A percentile compares a stretch with the other conserved stretches of the same genome.
Conservation (phyloP, 1,140 invertebrate species). For the Dendrolimus punctatus region DNA sequence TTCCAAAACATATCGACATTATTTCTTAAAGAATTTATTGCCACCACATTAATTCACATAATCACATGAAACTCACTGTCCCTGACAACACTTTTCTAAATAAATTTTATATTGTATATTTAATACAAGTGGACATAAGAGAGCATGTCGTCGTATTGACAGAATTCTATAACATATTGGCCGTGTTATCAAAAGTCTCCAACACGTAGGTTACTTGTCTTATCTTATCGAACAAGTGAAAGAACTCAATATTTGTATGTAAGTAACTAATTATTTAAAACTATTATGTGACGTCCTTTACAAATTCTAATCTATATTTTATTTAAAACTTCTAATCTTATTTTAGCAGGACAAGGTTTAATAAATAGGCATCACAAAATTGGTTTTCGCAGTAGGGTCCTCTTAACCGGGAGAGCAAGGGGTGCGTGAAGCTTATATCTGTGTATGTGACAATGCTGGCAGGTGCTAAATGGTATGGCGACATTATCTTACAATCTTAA, state of each 20-base stretch:
- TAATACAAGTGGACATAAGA: conserved; percentile 29
- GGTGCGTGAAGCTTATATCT: no score
- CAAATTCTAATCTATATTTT: not conserved
- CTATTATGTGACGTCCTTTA: not conserved
- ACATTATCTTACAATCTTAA: no score
- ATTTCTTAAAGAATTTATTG: conserved; percentile 1
- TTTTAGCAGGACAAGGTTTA: no score
- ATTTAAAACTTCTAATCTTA: no score
- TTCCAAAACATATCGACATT: conserved; percentile 13
- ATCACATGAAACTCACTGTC: not conserved
- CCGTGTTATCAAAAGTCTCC: conserved; percentile 47
- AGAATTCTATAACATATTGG: conserved; percentile 39
- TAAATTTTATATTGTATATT: conserved; percentile 16
- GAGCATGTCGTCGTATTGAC: conserved; percentile 59
- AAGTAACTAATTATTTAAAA: conserved; percentile 11
- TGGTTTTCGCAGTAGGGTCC: no score
- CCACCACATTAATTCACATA: not conserved
- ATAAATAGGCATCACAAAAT: no score
- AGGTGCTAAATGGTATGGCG: no score
- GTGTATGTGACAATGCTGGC: no score
- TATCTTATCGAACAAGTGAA: conserved; percentile 55
- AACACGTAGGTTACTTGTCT: conserved; percentile 50
- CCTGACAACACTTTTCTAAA: conserved; percentile 8
- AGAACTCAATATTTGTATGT: conserved; percentile 19
- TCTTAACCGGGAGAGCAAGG: no score